Conservation (phyloP, 2,797 vertebrate genomes). For the Sternotherus odoratus region DNA sequence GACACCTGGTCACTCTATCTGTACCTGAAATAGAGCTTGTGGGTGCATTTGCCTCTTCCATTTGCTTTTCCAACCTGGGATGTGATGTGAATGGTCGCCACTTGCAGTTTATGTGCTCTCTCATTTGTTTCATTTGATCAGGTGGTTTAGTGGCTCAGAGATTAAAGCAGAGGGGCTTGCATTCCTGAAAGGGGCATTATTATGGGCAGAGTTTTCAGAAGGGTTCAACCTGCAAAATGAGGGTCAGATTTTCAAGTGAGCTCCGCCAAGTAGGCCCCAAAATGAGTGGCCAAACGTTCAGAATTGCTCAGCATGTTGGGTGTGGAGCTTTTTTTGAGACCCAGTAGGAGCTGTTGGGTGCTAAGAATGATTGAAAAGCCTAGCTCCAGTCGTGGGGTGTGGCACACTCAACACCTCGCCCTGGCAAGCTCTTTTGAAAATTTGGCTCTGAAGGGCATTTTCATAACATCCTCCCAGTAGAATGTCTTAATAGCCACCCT, state of each 20-base stretch:
- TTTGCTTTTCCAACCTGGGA: background rate
- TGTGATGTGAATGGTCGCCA: background rate
- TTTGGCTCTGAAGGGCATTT: background rate
- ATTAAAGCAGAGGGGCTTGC: background rate
- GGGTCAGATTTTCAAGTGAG: background rate
- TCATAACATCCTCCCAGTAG: background rate
- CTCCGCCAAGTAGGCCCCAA: background rate
- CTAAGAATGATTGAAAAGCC: background rate
- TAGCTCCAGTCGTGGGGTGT: background rate
- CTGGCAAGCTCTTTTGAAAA: background rate
- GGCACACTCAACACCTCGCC: background rate
- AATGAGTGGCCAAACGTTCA: background rate
- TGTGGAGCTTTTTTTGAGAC: background rate
- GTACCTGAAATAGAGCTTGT: background rate
- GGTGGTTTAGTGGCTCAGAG: rapidly evolving
- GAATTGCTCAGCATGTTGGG: background rate
- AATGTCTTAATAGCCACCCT: background rate
- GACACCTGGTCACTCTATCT: too few relatives aligned
- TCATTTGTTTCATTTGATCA: background rate
- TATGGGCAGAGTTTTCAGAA: too few relatives aligned
- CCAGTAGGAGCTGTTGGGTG: background rate
- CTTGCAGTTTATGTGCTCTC: background rate
- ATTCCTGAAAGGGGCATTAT: background rate
- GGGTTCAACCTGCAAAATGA: background rate
- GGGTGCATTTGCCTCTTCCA: background rate